Conservation (phyloP, 2,888 invertebrate species). For the Lordiphosa fenestrarum region DNA sequence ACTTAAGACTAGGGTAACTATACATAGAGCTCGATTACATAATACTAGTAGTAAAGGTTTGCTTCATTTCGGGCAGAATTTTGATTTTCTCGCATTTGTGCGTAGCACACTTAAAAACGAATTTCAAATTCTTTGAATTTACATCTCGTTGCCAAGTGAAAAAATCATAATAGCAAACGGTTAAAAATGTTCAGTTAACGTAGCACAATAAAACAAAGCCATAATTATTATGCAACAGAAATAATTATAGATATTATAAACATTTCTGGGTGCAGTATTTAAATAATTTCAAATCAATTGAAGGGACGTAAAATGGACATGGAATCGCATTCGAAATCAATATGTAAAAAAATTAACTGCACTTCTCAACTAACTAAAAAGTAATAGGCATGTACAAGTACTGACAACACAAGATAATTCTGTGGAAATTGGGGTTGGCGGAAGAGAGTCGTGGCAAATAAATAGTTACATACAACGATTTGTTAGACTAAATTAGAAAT, state of each 20-base stretch:
- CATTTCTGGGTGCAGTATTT: constrained; percentile 25
- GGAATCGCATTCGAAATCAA: constrained; percentile 53
- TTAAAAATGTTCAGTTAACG: constrained; percentile 18
- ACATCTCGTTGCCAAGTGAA: constrained; percentile 35
- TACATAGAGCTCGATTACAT: constrained; percentile 59
- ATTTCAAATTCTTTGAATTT: constrained; percentile 56
- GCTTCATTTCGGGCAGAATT: constrained; percentile 45
- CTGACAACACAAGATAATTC: constrained; percentile 23
- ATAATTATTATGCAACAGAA: constrained; percentile 8
- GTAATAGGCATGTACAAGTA: constrained; percentile 22
- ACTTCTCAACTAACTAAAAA: constrained; percentile 30
- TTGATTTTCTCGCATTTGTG: constrained; percentile 64
- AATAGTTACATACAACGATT: constrained; percentile 58
- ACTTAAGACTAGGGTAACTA: constrained; percentile 41
- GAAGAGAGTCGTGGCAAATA: constrained; percentile 48
- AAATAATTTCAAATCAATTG: constrained; percentile 32
- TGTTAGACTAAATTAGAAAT: constrained; percentile 55
- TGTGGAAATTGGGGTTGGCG: constrained; percentile 36
- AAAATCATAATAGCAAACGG: constrained; percentile 25
- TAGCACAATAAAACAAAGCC: constrained; percentile 18
- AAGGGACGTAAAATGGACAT: constrained; percentile 68
- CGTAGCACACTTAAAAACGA: constrained; percentile 37
- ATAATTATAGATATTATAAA: constrained; percentile 12
- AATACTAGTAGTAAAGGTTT: constrained; percentile 61
- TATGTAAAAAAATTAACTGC: constrained; percentile 37